Base-by-base conservation (phyloP, 1,140 invertebrate genomes). In the Rhyacophila brunnea region DNA sequence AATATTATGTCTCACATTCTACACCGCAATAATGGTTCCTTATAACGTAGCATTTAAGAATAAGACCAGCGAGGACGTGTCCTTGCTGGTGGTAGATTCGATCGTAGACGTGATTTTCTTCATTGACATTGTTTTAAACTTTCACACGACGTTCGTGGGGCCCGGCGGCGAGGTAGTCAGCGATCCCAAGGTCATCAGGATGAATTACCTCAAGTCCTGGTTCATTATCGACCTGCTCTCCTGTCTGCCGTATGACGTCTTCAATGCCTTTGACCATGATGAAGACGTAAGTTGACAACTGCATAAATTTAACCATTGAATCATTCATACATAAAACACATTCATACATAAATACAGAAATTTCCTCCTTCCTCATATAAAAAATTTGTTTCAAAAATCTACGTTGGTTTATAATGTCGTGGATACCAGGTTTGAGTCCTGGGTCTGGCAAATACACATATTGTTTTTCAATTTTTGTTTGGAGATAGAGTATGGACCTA, bases 31-130 rank as follows among this genome's bases (percentile, higher is more conserved):
- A 76, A 99, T 99, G 93, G 98, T 99, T 67, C 98, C 98, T 56
- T 99, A 98, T 83, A 99, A 99, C 81, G 96, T 99, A 69, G 96
- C 98, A 71, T 99, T 99, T 84, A 98, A 98, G 81, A 98, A 98
- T 80, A 99, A 99, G 81, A 98, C 95, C 56, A 96, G 95, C 77
- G 98, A 99, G 80, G 96, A 98, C 77, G 94, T 99, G 44, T 94
- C 92, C 58, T 85, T 99, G 43, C 84, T 98, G 58, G 93, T 98
- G 65, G 93, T 97, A 70, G 95, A 98, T 78, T 98, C 95, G 62
- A 98, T 99, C 69, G 98, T 99, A 62, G 98, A 99, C 80, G 96
- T 99, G 53, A 96, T 99, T 70, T 99, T 99, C 83, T 99, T 99
- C 83, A 97, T 99, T 77, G 98, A 99, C 81, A 99, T 99, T 77